phyloP scores from a whole-genome alignment of 2,113 vertebrate genomes.

The Maccullochella peelii region DNA sequence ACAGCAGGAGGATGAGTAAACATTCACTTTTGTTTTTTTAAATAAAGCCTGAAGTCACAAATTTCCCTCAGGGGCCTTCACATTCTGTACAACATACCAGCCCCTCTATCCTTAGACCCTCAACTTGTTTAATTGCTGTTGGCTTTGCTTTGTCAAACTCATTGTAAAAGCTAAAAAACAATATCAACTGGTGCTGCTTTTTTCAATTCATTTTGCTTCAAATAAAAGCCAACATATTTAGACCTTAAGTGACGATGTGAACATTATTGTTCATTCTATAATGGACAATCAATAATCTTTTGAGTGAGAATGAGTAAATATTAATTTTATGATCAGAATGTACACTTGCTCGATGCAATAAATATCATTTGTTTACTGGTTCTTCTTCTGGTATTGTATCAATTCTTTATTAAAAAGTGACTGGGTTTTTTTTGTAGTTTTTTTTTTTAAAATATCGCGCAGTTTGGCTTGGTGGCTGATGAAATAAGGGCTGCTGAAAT shows the following conservation, averaged over 20 bases:
- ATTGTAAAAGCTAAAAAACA: neutral
- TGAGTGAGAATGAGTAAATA: neutral
- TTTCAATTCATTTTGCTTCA: neutral
- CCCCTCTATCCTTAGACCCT: neutral
- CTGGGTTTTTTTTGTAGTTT: neutral
- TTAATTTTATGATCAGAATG: neutral
- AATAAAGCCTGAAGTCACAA: neutral
- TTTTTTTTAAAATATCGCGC: neutral
- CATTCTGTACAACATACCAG: neutral
- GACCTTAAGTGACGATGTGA: neutral
- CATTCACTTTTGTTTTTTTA: neutral
- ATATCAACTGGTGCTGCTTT: neutral
- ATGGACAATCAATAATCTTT: neutral
- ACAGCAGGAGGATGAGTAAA: neutral
- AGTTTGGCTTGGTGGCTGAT: neutral
- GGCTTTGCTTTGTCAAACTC: neutral
- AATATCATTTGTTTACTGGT: neutral
- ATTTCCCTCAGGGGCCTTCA: neutral
- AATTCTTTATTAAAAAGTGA: neutral
- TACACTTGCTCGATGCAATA: too few relatives aligned
- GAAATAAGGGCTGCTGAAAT: neutral
- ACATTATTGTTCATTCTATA: neutral
- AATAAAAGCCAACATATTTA: neutral
- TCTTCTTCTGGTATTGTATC: neutral
- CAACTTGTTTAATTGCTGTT: neutral